Percentiles rank a stretch among this genome's conserved stretches.
These are phyloP conservation scores for Chaetura pelagica DNA, from an alignment of 2,113 vertebrate species.

Conservation along the genomic window DNA sequence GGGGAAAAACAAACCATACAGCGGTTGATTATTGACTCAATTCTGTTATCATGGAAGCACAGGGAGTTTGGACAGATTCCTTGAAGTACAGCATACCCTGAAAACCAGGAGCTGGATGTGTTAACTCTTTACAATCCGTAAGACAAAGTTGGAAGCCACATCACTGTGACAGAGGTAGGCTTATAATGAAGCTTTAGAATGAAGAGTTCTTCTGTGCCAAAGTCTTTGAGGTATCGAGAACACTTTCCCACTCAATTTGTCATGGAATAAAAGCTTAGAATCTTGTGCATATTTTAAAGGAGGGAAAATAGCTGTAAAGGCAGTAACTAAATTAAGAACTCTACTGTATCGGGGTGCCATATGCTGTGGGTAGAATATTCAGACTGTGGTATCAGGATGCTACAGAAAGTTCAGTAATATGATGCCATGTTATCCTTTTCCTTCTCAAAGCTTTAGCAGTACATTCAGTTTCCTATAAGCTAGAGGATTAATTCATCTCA, in stretches of 20 bases:
- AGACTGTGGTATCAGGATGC: background rate
- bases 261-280: conserved; percentile 1
- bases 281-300: conserved; percentile 15
- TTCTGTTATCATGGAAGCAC: conserved; percentile 21
- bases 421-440: conserved; percentile 17
- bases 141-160: conserved; percentile 44
- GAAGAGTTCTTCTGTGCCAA: conserved; percentile 29
- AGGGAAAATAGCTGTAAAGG: background rate
- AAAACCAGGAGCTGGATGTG: background rate
- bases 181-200: conserved; percentile 11
- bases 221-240: conserved; percentile 16
- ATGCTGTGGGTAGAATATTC: conserved; percentile 1
- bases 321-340: background rate
- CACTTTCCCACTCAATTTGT: background rate
- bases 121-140: background rate
- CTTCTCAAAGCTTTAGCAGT: conserved; percentile 21
- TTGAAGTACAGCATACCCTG: background rate
- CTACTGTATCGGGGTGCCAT: background rate
- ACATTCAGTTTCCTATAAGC: conserved; percentile 4
- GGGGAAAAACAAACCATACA: background rate
- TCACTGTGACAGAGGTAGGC: conserved; percentile 55
- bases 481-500: background rate
- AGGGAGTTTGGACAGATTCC: background rate
- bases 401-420: conserved; percentile 22
- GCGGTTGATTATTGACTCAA: background rate